Percentiles rank a stretch among this genome's conserved stretches.
Evolutionary conservation across 2,797 vertebrate species (phyloP).

Genomic region (Iguana delicatissima): DNA sequence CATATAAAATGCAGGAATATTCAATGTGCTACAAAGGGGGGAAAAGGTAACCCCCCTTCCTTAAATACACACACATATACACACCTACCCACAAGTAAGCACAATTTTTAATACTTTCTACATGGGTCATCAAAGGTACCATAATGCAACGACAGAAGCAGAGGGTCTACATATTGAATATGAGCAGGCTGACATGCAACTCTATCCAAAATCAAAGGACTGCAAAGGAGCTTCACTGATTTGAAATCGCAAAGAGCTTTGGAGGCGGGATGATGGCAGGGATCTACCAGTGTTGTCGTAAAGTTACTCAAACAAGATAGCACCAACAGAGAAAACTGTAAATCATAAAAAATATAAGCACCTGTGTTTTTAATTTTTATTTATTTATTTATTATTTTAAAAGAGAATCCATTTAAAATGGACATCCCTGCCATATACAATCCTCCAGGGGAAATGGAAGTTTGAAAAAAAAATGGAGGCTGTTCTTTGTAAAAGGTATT

Average conservation of each 20-base stretch:
- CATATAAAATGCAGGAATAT: constrained; percentile 18
- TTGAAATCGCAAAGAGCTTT: constrained; percentile 45
- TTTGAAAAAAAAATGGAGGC: constrained; percentile 37
- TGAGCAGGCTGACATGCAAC: constrained; percentile 68
- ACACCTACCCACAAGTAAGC: background rate
- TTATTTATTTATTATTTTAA: background rate
- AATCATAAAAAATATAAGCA: constrained; percentile 83
- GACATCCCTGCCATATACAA: constrained; percentile 76
- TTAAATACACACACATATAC: background rate
- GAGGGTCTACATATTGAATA: constrained; percentile 15
- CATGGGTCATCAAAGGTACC: constrained; percentile 45
- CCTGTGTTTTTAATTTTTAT: constrained; percentile 80
- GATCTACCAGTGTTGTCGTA: constrained; percentile 71
- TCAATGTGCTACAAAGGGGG: background rate
- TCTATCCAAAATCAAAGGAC: constrained; percentile 51
- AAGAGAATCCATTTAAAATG: constrained; percentile 53
- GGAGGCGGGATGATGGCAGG: constrained; percentile 73
- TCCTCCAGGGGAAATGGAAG: constrained; percentile 74
- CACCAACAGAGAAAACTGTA: constrained; percentile 89
- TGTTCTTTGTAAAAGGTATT: background rate
- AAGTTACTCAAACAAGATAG: constrained; percentile 81
- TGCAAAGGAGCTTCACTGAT: background rate
- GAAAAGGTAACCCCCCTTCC: background rate
- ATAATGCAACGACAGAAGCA: constrained; percentile 51
- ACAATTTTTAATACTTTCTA: constrained; percentile 23